phyloP scores from a whole-genome alignment of 2,797 vertebrate species.

The Platalea minor region DNA sequence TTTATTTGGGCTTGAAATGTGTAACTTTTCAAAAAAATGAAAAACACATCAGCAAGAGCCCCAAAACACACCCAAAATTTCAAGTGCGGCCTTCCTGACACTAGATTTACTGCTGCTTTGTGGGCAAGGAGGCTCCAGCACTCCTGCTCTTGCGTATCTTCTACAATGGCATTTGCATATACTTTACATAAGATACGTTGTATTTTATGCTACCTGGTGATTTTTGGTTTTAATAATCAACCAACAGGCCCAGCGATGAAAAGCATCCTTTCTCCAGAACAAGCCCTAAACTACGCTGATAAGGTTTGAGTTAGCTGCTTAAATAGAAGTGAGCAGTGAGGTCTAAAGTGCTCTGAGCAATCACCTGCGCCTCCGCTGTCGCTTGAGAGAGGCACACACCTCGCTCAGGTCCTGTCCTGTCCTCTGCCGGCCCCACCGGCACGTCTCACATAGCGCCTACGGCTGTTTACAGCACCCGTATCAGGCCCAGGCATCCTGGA shows the following conservation, averaged over 20 bases:
- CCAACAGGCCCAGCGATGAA: background rate
- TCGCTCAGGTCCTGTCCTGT: background rate
- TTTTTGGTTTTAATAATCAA: background rate
- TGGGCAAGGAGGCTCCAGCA: background rate
- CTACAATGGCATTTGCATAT: background rate
- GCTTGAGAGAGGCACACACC: accelerated
- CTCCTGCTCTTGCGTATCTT: background rate
- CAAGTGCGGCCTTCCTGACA: background rate
- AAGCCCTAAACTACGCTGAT: background rate
- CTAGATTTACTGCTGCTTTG: background rate
- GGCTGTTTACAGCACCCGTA: background rate
- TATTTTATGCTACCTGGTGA: background rate
- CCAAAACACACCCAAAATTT: background rate
- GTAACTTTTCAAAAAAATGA: background rate
- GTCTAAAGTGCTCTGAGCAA: background rate
- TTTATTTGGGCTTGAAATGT: background rate
- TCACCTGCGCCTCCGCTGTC: background rate
- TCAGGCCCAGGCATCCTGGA: background rate
- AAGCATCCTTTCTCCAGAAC: background rate
- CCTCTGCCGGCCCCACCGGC: background rate
- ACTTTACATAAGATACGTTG: background rate
- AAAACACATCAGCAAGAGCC: background rate
- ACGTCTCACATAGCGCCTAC: background rate
- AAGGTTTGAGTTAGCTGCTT: background rate
- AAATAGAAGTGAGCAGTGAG: background rate